phyloP scores from a whole-genome alignment of 2,888 invertebrate genomes.

The Phoenoteleia sp. region DNA sequence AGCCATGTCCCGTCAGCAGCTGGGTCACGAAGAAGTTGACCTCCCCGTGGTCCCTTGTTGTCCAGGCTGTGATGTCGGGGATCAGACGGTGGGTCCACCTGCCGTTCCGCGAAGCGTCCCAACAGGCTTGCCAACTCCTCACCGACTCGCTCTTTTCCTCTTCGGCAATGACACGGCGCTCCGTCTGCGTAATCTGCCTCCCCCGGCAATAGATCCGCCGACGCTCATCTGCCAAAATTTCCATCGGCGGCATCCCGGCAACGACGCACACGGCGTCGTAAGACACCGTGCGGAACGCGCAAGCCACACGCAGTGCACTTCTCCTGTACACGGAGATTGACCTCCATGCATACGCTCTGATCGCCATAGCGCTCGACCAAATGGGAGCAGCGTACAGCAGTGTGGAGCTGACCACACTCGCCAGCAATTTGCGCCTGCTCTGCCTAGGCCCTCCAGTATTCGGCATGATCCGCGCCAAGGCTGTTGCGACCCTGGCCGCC shows the following conservation, averaged over 20 bases:
- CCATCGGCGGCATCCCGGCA: constrained; percentile 42
- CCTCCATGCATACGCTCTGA: background rate
- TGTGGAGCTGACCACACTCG: constrained; percentile 36
- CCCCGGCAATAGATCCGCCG: background rate
- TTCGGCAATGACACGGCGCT: background rate
- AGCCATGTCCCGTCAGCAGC: too few species aligned
- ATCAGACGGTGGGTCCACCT: constrained; percentile 11
- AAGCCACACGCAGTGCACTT: constrained; percentile 13
- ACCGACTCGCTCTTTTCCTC: background rate
- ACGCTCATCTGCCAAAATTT: constrained; percentile 27
- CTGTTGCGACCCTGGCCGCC: background rate
- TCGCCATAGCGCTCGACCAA: constrained; percentile 12
- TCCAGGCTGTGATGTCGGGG: too few species aligned
- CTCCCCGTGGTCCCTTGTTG: too few species aligned
- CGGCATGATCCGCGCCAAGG: constrained; percentile 26
- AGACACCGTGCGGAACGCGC: constrained; percentile 40
- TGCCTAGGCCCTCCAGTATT: constrained; percentile 32
- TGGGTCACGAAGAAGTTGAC: too few species aligned
- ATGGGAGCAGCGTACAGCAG: constrained; percentile 40
- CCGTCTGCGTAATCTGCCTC: background rate
- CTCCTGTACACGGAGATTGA: constrained; percentile 6
- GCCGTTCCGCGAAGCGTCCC: background rate
- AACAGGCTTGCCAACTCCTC: background rate
- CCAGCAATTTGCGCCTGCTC: constrained; percentile 39
- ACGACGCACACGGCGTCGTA: constrained; percentile 42